Base-by-base conservation (phyloP, 2,113 vertebrate genomes). In the Brachypteracias leptosomus region DNA sequence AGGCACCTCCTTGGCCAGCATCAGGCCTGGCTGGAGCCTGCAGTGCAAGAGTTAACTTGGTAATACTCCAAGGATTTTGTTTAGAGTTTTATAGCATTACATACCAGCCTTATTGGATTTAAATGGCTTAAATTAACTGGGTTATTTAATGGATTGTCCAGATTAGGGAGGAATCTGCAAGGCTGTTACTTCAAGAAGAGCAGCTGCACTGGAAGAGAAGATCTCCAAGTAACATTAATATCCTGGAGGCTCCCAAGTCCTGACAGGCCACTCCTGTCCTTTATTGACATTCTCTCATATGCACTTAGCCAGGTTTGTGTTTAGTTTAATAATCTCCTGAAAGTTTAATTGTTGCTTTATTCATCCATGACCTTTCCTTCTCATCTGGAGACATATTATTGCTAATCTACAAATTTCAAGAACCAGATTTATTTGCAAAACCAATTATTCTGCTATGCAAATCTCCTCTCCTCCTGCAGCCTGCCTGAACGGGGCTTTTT, bases 381-480 rank as follows among this genome's bases (percentile, higher is more conserved):
- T 98, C 98, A 98, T 98, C 97, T 97, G 95, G 97, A 98, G 97
- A 98, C 92, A 70, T 98, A 98, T 98, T 98, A 98, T 98, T 97
- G 95, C 97, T 98, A 97, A 98, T 98, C 97, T 98, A 97, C 97
- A 97, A 97, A 97, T 97, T 98, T 98, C 97, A 98, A 98, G 97
- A 96, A 97, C 96, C 94, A 97, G 97, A 98, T 98, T 98, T 98
- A 98, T 98, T 98, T 98, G 98, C 97, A 98, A 98, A 98, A 97
- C 98, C 98, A 97, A 98, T 98, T 98, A 98, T 97, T 97, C 97
- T 97, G 85, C 95, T 98, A 98, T 98, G 98, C 98, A 98, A 98
- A 98, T 98, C 97, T 93, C 68, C 85, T 72, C 88, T 90, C 83
- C 58, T 83, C 7, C 92, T 51, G 20, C 86, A 31, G 82, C 85